Evolutionary conservation across 1,140 invertebrate genomes (phyloP), one percentile per base, ranked within the genome.

Genomic region (Maconellicoccus hirsutus): DNA sequence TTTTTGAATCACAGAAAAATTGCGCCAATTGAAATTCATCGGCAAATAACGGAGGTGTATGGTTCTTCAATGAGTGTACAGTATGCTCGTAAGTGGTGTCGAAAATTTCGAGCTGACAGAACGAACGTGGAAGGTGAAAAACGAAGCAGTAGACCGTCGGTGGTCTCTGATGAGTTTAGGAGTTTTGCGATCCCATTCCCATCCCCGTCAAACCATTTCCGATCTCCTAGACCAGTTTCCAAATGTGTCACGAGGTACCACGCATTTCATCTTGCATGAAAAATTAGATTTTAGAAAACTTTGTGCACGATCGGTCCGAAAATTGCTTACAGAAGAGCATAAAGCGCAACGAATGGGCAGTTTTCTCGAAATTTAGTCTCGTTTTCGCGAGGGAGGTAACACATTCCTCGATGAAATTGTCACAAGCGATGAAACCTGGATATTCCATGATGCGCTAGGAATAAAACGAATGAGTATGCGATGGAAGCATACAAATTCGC

Each of bases 361-460:
- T 25, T 59, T 52, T 29, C 25, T 27, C 23, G 59, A 72, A 33
- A n/a, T 71, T 71, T 71, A 71, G 70, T 23, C 71, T 59, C 69
- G 70, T 14, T 61, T 71, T 25, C 4, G 25, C 27, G 21, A 10
- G 4, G 70, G 71, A 42, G 73, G 74, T 7, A 70, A 76, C n/a
- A 70, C 74, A n/a, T 74, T 75, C 73, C 73, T 76, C 12, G 42
- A 72, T 21, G 0, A 22, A 19, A 72, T 77, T 19, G 72, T 75
- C 23, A 77, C 73, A 16, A 74, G 75, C 0, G 73, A 78, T 71
- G 76, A 75, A 71, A 75, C 74, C 2, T 78, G 73, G 74, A 71
- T 77, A 71, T 21, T 23, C 2, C 73, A 76, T 42, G 52, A 74
- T 25, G 75, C 72, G 7, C 74, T 70, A 16, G 74, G 77, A 73